Percentiles rank a stretch among this genome's conserved stretches.
Evolutionary conservation across 2,888 invertebrate species (phyloP).

Genomic region (Drosophila conformis): DNA sequence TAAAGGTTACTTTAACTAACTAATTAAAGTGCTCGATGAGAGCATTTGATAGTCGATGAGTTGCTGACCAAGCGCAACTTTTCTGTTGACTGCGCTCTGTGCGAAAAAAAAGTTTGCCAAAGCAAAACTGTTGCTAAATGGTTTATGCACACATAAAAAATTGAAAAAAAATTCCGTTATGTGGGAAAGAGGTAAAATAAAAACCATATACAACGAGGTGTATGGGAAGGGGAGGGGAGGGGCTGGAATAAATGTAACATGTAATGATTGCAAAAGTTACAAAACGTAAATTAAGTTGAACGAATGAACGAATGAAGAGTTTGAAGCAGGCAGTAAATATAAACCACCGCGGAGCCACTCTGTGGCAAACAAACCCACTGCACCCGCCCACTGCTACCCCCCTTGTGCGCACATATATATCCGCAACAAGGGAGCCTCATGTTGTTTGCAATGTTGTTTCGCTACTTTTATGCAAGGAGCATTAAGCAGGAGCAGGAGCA

Average conservation of each 20-base stretch:
- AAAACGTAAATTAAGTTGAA: conserved; percentile 81
- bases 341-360: conserved; percentile 25
- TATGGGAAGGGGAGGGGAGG: not conserved
- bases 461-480: conserved; percentile 66
- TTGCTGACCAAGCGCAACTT: not conserved
- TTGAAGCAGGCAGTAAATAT: conserved; percentile 51
- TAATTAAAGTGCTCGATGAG: conserved; percentile 3
- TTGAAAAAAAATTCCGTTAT: conserved; percentile 25
- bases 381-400: not conserved
- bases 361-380: conserved; percentile 1
- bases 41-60: conserved; percentile 29
- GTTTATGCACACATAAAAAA: conserved; percentile 73
- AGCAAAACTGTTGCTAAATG: conserved; percentile 75
- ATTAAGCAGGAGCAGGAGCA: not conserved
- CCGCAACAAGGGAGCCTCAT: conserved; percentile 25
- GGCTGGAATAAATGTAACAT: conserved; percentile 72
- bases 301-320: conserved; percentile 75
- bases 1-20: not conserved
- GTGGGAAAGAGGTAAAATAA: conserved; percentile 3
- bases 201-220: conserved; percentile 15
- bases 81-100: conserved; percentile 5
- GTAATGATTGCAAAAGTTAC: conserved; percentile 79
- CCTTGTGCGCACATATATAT: conserved; percentile 3
- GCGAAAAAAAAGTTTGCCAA: conserved; percentile 59
- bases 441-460: conserved; percentile 73